Evolutionary conservation across 2,888 invertebrate species (phyloP).

Genomic region (Cerastis leucographa): DNA sequence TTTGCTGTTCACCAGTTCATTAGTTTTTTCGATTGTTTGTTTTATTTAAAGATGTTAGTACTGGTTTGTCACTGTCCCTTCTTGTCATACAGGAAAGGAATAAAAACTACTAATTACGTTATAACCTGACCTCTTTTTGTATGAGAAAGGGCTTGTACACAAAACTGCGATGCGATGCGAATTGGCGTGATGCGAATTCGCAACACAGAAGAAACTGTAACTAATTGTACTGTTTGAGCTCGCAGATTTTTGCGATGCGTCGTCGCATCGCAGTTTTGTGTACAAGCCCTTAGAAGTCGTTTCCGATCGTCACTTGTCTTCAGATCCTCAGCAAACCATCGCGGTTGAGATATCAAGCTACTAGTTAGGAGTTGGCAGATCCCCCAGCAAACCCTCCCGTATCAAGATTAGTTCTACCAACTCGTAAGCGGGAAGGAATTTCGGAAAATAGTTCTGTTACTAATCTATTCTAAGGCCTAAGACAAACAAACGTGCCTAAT

Average conservation of each 20-base stretch:
- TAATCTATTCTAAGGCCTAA: not conserved
- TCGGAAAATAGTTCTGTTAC: slow-evolving; percentile 11
- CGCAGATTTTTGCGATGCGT: too few relatives aligned
- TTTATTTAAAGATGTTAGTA: not conserved
- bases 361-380: not conserved
- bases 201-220: too few relatives aligned
- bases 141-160: too few relatives aligned
- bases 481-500: slow-evolving; percentile 38
- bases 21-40: not conserved
- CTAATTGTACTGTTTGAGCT: too few relatives aligned
- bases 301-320: not conserved
- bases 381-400: not conserved
- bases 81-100: not conserved
- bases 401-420: not conserved
- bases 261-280: too few relatives aligned
- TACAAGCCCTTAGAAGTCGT: not conserved
- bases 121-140: too few relatives aligned
- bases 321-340: not conserved
- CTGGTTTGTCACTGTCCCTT: not conserved
- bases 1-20: not conserved
- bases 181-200: too few relatives aligned
- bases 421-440: not conserved
- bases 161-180: too few relatives aligned
- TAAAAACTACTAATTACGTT: not conserved
- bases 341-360: not conserved